Evolutionary conservation across 2,113 vertebrate species (phyloP), one percentile per base, ranked within the genome.

Genomic region (Aplodontia rufa): DNA sequence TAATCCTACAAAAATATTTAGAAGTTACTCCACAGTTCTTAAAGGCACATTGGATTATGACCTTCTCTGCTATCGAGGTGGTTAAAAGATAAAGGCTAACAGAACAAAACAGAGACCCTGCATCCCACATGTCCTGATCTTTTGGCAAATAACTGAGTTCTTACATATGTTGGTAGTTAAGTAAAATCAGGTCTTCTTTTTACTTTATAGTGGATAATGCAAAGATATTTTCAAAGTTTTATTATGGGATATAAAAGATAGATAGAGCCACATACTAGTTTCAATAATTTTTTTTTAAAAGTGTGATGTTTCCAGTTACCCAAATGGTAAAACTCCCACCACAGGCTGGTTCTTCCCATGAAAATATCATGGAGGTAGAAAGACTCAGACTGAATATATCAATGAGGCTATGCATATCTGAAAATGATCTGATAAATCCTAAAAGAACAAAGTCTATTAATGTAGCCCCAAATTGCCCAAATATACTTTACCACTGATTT

Each of bases 11-110:
- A 72, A 75, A 60, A 24, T 42, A 11, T 37, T 45, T 81, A 71
- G 88, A 84, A 87, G 32, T 90, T 81, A 64, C 47, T 26, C n/a
- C 87, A 32, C 1, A 30, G 10, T 55, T 78, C 49, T 82, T 81
- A 72, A 24, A 3, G n/a, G n/a, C 9, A 37, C 42, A 68, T 5
- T 55, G 17, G 80, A 30, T 53, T 64, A 51, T 51, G 42, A 45
- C 13, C 72, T 40, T 49, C 49, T 72, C 37, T 80, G 32, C 12
- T 16, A n/a, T 32, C 16, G 51, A 82, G 53, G 12, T 62, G n/a
- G 32, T 47, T 88, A 64, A 95, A 90, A 47, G 45, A 69, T 79
- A 96, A 83, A 94, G 28, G 13, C 49, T 37, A 22, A 94, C 20
- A 3, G 24, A 4, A 14, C 37, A 84, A 92, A 90, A 78, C 3